Evolutionary conservation across 2,888 invertebrate genomes (phyloP).

Genomic region (Cordilura impudica): DNA sequence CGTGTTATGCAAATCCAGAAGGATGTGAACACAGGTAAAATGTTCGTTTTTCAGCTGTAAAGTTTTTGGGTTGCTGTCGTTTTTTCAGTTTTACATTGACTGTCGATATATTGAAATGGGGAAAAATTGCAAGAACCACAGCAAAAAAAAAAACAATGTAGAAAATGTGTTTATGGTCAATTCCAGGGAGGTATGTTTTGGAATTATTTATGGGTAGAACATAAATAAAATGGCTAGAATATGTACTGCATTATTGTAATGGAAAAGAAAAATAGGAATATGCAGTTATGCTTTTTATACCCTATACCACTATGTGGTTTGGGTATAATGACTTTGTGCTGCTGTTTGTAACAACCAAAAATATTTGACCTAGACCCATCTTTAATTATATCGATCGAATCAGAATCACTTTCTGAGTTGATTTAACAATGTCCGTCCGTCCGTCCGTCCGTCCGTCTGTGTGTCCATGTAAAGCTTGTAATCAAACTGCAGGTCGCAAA

Average conservation of each 20-base stretch:
- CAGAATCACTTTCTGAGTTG: too few relatives aligned
- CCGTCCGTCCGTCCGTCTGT: too few relatives aligned
- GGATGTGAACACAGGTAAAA: conserved; percentile 3
- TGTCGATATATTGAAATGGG: conserved; percentile 5
- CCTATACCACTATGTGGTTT: too few relatives aligned
- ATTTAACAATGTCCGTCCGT: too few relatives aligned
- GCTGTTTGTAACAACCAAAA: too few relatives aligned
- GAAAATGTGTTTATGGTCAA: conserved; percentile 43
- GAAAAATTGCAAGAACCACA: not conserved
- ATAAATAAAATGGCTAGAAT: conserved; percentile 18
- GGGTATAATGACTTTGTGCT: too few relatives aligned
- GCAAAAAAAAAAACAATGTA: conserved; percentile 3
- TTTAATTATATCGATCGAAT: too few relatives aligned
- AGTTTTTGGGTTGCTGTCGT: not conserved
- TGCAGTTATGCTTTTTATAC: too few relatives aligned
- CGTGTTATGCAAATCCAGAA: conserved; percentile 42
- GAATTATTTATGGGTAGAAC: conserved; percentile 36
- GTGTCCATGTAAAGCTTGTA: too few relatives aligned
- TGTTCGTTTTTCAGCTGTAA: too few relatives aligned
- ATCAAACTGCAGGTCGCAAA: too few relatives aligned
- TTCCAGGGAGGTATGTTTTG: conserved; percentile 23
- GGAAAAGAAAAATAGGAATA: not conserved
- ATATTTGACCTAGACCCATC: too few relatives aligned
- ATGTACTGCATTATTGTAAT: not conserved
- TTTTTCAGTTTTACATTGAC: not conserved